Percentiles rank a stretch among this genome's conserved stretches.
phyloP scores from a whole-genome alignment of 2,888 invertebrate genomes.

The Cryptophagus acutangulus region DNA sequence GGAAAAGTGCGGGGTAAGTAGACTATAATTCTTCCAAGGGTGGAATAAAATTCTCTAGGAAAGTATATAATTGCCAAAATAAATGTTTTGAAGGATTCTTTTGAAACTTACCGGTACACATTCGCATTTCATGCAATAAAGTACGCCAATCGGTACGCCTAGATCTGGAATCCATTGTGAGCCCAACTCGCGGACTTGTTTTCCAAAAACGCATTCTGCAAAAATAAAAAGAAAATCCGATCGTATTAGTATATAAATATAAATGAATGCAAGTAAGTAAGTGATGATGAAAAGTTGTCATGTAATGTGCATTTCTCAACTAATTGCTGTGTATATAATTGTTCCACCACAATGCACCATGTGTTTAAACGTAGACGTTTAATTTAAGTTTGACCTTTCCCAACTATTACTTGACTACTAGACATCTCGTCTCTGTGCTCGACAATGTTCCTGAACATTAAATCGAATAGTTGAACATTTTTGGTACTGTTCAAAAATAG shows the following conservation, averaged over 20 bases:
- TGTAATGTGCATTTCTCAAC: conserved; percentile 22
- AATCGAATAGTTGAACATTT: too few relatives aligned
- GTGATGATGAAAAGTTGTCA: conserved; percentile 3
- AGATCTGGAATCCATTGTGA: conserved; percentile 90
- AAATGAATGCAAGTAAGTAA: conserved; percentile 3
- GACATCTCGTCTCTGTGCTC: conserved; percentile 33
- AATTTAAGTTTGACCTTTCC: conserved; percentile 41
- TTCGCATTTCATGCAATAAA: conserved; percentile 94
- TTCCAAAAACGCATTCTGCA: conserved; percentile 90
- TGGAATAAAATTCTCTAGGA: too few relatives aligned
- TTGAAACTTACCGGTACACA: conserved; percentile 93
- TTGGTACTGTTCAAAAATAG: too few relatives aligned
- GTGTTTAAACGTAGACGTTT: conserved; percentile 27
- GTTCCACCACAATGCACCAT: conserved; percentile 27
- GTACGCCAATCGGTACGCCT: conserved; percentile 88
- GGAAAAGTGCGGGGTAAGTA: too few relatives aligned
- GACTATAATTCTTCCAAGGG: too few relatives aligned
- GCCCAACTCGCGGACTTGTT: conserved; percentile 79
- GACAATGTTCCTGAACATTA: not conserved
- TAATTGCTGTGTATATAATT: conserved; percentile 26
- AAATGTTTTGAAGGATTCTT: too few relatives aligned
- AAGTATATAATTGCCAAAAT: too few relatives aligned
- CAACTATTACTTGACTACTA: conserved; percentile 33
- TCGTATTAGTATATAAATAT: conserved; percentile 3
- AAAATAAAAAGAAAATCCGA: conserved; percentile 44